Percentiles rank a stretch among this genome's conserved stretches.
phyloP scores from a whole-genome alignment of 2,797 vertebrate species.

The Lepus oiostolus region DNA sequence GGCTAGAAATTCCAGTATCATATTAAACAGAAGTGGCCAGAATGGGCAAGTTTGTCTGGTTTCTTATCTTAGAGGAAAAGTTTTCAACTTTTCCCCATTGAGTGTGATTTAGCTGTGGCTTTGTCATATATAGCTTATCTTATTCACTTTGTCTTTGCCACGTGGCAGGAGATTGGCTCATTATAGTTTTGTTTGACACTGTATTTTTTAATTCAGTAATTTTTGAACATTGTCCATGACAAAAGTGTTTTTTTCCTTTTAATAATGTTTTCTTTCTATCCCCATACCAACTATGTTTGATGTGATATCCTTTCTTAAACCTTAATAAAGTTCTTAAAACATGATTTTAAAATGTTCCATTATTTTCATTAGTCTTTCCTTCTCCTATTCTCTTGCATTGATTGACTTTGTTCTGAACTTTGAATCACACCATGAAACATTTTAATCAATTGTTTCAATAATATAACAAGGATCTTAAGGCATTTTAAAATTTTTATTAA shows the following conservation, averaged over 20 bases:
- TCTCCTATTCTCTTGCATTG: no score
- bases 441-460: background rate
- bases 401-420: slow-evolving; percentile 1
- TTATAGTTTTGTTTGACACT: background rate
- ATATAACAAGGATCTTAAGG: background rate
- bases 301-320: background rate
- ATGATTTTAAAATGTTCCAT: background rate
- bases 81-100: no score
- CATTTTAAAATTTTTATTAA: no score
- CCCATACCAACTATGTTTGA: background rate
- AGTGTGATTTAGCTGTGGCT: no score
- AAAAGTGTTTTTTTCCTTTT: background rate
- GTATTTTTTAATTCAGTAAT: background rate
- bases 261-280: background rate
- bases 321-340: background rate
- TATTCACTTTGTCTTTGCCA: background rate
- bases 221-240: background rate
- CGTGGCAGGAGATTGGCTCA: background rate
- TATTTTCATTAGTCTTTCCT: background rate
- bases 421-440: background rate
- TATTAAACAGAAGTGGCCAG: no score
- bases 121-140: background rate
- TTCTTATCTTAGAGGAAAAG: background rate
- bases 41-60: background rate
- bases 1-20: no score